Conservation (phyloP, 2,113 vertebrate species). For the Heloderma charlesbogerti region DNA sequence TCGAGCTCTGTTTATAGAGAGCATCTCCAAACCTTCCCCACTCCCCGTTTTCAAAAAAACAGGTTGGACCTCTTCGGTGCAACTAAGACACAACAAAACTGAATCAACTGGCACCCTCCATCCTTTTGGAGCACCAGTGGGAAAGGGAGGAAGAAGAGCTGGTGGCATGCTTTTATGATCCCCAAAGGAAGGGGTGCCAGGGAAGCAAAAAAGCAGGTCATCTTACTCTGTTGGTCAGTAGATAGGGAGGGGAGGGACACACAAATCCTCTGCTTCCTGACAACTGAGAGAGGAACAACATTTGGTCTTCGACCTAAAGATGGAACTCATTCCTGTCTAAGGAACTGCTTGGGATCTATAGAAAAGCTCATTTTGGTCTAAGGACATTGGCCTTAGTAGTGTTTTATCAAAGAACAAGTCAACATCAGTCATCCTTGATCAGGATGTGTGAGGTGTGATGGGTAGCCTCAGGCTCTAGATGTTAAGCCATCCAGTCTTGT, state of each 20-base stretch:
- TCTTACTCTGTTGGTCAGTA: background rate
- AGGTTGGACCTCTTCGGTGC: no score
- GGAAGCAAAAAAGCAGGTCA: background rate
- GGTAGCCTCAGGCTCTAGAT: background rate
- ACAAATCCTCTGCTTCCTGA: no score
- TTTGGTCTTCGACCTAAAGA: background rate
- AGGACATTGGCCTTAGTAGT: background rate
- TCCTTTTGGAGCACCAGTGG: background rate
- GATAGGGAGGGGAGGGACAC: no score
- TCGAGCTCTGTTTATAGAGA: background rate
- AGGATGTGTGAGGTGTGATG: background rate
- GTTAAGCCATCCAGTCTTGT: background rate
- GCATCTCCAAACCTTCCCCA: background rate
- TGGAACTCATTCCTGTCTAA: background rate
- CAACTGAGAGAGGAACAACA: background rate
- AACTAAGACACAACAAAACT: no score
- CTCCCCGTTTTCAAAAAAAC: no score
- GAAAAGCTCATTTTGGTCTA: background rate
- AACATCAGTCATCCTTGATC: background rate
- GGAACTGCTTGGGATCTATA: background rate
- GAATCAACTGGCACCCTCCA: background rate
- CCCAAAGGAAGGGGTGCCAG: background rate
- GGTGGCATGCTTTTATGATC: background rate
- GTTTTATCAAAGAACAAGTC: background rate
- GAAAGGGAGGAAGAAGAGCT: background rate